Evolutionary conservation across 2,797 vertebrate genomes (phyloP).

Genomic region (Enteromius argenteus): DNA sequence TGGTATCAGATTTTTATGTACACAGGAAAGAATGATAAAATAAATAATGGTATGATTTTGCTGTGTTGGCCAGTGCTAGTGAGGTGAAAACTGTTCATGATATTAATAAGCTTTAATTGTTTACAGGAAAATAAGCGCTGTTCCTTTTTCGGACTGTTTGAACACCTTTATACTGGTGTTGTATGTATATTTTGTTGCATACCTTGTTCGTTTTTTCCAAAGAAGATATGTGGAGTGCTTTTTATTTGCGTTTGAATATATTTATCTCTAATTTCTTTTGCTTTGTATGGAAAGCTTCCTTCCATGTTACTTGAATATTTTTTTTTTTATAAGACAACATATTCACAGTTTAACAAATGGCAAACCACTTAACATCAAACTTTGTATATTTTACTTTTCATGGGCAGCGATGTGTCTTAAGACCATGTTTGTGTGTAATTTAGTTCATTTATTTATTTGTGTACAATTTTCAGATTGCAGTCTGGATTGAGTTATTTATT

Average conservation of each 20-base stretch:
- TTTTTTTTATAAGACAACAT: conserved; percentile 36
- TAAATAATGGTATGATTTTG: background rate
- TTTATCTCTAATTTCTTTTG: conserved; percentile 35
- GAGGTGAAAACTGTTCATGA: background rate
- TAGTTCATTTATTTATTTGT: conserved; percentile 45
- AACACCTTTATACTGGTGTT: conserved; percentile 69
- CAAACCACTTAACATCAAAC: conserved; percentile 33
- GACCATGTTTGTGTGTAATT: conserved; percentile 39
- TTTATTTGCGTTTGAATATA: conserved; percentile 38
- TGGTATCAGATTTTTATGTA: background rate
- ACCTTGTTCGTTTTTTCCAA: conserved; percentile 30
- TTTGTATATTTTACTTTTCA: conserved; percentile 35
- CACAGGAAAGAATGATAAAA: background rate
- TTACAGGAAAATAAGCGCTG: conserved; percentile 53
- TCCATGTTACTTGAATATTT: conserved; percentile 62
- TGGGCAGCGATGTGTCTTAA: conserved; percentile 46
- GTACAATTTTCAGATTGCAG: conserved; percentile 8
- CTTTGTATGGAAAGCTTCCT: conserved; percentile 32
- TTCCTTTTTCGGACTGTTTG: conserved; percentile 62
- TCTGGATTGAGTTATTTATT: background rate
- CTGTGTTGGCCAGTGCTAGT: conserved; percentile 10
- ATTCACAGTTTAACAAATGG: conserved; percentile 38
- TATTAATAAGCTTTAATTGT: conserved; percentile 49
- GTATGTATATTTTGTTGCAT: conserved; percentile 82
- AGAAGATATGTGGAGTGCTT: conserved; percentile 23